Evolutionary conservation across 1,140 invertebrate species (phyloP).

Genomic region (Eurosta solidaginis): DNA sequence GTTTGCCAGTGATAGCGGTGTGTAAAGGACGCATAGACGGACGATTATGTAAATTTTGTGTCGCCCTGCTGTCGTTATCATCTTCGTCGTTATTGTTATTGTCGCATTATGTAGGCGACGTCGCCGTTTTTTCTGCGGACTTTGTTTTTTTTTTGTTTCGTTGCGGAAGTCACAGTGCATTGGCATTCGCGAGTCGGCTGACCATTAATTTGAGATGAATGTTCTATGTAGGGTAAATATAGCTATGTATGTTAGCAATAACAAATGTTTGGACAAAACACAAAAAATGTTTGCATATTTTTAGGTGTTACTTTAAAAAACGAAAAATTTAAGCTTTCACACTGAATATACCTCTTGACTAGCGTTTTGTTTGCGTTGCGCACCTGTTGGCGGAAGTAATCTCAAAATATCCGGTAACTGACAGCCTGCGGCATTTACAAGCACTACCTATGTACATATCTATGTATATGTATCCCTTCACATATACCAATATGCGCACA

Average conservation of each 20-base stretch:
- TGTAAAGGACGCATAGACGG: constrained; percentile 3
- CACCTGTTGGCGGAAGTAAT: constrained; percentile 7
- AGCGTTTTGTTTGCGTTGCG: not conserved
- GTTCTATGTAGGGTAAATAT: not conserved
- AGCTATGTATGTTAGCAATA: not conserved
- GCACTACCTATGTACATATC: no score
- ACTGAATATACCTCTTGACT: not conserved
- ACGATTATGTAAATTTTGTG: constrained; percentile 19
- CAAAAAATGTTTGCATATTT: not conserved
- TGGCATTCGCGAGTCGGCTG: not conserved
- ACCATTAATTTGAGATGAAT: constrained; percentile 4
- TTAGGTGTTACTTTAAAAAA: not conserved
- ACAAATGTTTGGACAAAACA: not conserved
- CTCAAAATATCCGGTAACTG: constrained; percentile 16
- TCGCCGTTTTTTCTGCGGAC: not conserved
- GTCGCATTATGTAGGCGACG: no score
- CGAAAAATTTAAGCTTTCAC: not conserved
- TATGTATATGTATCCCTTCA: not conserved
- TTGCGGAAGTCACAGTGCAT: not conserved
- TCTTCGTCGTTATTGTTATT: no score
- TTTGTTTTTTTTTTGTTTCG: not conserved
- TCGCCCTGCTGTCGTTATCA: not conserved
- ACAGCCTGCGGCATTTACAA: constrained; percentile 2
- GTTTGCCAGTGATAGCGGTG: constrained; percentile 14
- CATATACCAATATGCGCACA: no score